These are phyloP conservation scores for Platerodrilus igneus DNA, from an alignment of 2,888 invertebrate genomes.

Conservation along the genomic window DNA sequence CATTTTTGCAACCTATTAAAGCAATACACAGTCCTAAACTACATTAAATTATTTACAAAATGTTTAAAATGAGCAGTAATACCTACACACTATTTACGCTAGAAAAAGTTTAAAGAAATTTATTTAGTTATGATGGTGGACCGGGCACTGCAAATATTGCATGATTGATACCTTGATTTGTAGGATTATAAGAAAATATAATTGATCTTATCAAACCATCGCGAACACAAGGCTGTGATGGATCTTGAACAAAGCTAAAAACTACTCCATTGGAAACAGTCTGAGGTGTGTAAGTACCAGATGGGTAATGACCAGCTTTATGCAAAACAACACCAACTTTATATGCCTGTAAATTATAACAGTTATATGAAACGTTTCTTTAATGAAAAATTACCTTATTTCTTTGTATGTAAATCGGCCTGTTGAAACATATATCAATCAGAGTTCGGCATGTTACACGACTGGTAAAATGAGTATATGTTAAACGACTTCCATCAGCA, in stretches of 20 bases:
- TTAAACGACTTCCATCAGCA: slow-evolving; percentile 71
- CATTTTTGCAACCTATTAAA: no score
- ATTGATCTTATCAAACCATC: slow-evolving; percentile 77
- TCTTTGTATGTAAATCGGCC: slow-evolving; percentile 72
- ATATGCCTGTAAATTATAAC: slow-evolving; percentile 56
- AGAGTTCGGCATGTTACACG: slow-evolving; percentile 69
- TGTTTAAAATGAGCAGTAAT: no score
- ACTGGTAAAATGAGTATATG: slow-evolving; percentile 77
- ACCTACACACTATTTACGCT: no score
- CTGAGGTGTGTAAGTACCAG: slow-evolving; percentile 66
- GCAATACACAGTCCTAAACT: no score
- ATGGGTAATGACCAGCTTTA: slow-evolving; percentile 77
- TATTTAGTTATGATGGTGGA: no score
- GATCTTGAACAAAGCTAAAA: slow-evolving; percentile 72
- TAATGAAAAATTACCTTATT: no score
- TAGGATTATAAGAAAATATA: slow-evolving; percentile 55
- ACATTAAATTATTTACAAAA: no score
- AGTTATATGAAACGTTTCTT: slow-evolving; percentile 15
- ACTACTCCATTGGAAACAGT: slow-evolving; percentile 66
- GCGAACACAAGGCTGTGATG: slow-evolving; percentile 60
- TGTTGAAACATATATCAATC: slow-evolving; percentile 75
- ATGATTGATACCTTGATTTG: slow-evolving; percentile 11
- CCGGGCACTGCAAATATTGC: no score
- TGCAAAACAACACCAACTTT: slow-evolving; percentile 79
- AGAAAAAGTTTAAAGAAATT: no score